A percentile compares a stretch with the other conserved stretches of the same genome.
These are phyloP conservation scores for Dipodomys stephensi DNA, from an alignment of 2,113 vertebrate genomes.

Conservation along the genomic window DNA sequence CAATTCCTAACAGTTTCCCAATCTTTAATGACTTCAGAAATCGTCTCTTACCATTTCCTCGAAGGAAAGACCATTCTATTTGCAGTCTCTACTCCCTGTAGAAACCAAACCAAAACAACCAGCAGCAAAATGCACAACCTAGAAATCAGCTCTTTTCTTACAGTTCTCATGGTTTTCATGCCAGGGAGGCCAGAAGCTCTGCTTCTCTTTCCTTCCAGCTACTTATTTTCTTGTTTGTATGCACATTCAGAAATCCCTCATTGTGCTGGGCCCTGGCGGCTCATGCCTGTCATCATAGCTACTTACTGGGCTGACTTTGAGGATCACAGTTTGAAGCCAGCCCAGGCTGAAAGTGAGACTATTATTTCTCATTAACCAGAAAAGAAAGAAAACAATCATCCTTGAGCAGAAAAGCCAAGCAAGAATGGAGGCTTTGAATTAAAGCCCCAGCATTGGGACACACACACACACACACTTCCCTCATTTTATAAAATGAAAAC, in stretches of 20 bases:
- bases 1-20: conserved; percentile 51
- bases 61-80: background rate
- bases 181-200: too few species aligned
- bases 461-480: too few species aligned
- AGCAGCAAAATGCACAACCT: background rate
- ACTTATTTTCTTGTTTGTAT: background rate
- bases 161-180: too few species aligned
- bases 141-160: background rate
- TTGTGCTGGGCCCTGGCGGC: background rate
- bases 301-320: too few species aligned
- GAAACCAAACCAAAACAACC: background rate
- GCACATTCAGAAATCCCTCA: background rate
- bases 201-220: background rate
- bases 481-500: background rate
- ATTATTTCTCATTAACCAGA: too few species aligned
- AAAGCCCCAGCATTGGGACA: too few species aligned
- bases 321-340: too few species aligned
- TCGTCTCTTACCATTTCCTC: background rate
- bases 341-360: too few species aligned
- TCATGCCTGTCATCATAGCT: too few species aligned
- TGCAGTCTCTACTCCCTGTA: background rate
- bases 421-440: too few species aligned
- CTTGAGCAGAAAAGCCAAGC: too few species aligned
- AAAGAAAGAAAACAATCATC: too few species aligned
- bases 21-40: conserved; percentile 50